A percentile compares a stretch with the other conserved stretches of the same genome.
Conservation (phyloP, 2,113 vertebrate species). For the Chloropsis hardwickii region DNA sequence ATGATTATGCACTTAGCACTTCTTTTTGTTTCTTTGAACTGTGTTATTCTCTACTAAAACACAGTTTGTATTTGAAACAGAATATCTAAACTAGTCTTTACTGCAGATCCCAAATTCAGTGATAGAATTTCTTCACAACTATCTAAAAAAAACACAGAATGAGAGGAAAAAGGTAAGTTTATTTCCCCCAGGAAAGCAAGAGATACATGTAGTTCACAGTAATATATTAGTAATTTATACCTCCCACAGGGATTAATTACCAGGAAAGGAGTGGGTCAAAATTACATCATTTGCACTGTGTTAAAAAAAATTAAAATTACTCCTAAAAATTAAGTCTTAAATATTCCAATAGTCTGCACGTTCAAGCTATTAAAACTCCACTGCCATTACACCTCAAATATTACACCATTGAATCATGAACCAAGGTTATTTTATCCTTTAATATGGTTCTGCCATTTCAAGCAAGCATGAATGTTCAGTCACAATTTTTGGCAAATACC, state of each 20-base stretch:
- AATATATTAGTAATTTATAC: background rate
- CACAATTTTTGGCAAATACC: background rate
- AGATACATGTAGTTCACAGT: background rate
- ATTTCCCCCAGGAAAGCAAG: background rate
- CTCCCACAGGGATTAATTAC: background rate
- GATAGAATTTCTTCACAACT: background rate
- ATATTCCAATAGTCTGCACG: background rate
- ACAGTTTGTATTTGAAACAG: background rate
- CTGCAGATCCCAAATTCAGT: background rate
- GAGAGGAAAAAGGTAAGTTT: background rate
- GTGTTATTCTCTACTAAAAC: background rate
- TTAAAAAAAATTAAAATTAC: background rate
- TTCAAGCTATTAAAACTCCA: background rate
- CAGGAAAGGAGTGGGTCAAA: background rate
- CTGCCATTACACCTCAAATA: background rate
- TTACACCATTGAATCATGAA: background rate
- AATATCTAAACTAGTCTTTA: background rate
- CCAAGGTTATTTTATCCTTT: background rate
- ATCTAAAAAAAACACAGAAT: background rate
- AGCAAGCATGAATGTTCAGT: background rate
- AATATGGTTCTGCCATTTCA: background rate
- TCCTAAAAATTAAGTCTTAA: background rate
- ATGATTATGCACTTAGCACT: constrained; percentile 10
- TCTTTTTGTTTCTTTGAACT: constrained; percentile 8
- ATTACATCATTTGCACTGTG: background rate